These are phyloP conservation scores for Gymnobelideus leadbeateri DNA, from an alignment of 2,113 vertebrate species.

Conservation along the genomic window DNA sequence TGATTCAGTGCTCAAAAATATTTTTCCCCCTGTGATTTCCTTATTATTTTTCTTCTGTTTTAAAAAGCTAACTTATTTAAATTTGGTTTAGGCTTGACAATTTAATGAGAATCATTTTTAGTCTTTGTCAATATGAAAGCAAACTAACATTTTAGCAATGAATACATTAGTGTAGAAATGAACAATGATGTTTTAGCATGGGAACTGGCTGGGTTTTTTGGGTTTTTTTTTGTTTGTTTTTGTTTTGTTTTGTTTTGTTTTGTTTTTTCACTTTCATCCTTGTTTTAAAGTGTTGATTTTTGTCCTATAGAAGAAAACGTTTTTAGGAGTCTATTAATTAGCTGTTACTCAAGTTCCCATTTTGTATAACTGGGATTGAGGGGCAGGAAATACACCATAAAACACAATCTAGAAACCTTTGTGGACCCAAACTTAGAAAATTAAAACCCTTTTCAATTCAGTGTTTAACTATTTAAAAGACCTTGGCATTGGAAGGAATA, in stretches of 20 bases:
- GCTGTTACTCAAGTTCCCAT: background rate
- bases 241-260: too few species aligned
- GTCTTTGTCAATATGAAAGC: background rate
- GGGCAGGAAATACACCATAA: background rate
- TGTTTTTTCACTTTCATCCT: background rate
- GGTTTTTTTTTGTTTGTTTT: too few species aligned
- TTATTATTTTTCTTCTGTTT: slow-evolving; percentile 8
- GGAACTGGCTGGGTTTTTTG: background rate
- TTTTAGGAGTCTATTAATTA: background rate
- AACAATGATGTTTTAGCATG: background rate
- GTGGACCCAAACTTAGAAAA: background rate
- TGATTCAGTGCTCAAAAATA: background rate
- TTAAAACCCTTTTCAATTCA: background rate
- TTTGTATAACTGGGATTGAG: background rate
- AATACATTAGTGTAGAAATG: background rate
- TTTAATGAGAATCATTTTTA: slow-evolving; percentile 8
- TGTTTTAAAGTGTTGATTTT: background rate
- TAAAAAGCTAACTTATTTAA: background rate
- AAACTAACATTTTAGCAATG: background rate
- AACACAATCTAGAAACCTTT: background rate
- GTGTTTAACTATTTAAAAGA: background rate
- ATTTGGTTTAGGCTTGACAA: background rate
- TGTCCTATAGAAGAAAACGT: background rate
- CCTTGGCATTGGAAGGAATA: background rate
- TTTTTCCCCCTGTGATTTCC: background rate